These are phyloP conservation scores for Ostrea denselamellosa DNA, from an alignment of 1,140 invertebrate genomes.

Conservation along the genomic window DNA sequence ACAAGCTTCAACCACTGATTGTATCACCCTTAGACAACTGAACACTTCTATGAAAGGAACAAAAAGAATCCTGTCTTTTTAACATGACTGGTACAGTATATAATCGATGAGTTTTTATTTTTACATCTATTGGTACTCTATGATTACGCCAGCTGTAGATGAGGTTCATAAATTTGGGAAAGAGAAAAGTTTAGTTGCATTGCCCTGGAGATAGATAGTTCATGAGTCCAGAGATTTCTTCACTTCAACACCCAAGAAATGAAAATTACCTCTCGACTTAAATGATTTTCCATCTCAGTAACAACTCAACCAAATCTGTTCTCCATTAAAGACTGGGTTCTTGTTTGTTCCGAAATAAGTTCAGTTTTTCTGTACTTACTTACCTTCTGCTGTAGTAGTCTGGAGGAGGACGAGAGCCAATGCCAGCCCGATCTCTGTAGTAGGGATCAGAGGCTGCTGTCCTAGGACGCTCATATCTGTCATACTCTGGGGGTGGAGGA, in stretches of 20 bases:
- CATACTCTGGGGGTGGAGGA: slow-evolving; percentile 61
- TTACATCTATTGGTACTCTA: too few relatives aligned
- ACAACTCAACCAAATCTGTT: slow-evolving; percentile 5
- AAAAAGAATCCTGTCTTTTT: slow-evolving; percentile 16
- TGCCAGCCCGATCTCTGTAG: slow-evolving; percentile 62
- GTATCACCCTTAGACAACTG: neutral
- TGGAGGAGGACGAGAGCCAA: slow-evolving; percentile 58
- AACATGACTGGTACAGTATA: neutral
- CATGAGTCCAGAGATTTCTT: neutral
- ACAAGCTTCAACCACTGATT: neutral
- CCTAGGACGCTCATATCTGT: slow-evolving; percentile 60
- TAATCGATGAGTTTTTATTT: too few relatives aligned
- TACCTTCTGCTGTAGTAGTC: slow-evolving; percentile 69
- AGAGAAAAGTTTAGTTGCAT: slow-evolving; percentile 13
- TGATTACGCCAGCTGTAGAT: too few relatives aligned
- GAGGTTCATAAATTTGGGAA: neutral
- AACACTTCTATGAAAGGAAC: slow-evolving; percentile 33
- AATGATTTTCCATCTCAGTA: neutral
- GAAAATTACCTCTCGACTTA: neutral
- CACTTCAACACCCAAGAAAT: neutral
- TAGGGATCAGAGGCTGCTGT: slow-evolving; percentile 59
- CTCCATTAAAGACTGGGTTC: neutral
- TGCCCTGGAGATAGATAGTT: neutral
- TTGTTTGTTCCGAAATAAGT: slow-evolving; percentile 11
- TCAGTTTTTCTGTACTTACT: slow-evolving; percentile 39